phyloP scores from a whole-genome alignment of 2,888 invertebrate genomes.

The Chydorus sphaericus region DNA sequence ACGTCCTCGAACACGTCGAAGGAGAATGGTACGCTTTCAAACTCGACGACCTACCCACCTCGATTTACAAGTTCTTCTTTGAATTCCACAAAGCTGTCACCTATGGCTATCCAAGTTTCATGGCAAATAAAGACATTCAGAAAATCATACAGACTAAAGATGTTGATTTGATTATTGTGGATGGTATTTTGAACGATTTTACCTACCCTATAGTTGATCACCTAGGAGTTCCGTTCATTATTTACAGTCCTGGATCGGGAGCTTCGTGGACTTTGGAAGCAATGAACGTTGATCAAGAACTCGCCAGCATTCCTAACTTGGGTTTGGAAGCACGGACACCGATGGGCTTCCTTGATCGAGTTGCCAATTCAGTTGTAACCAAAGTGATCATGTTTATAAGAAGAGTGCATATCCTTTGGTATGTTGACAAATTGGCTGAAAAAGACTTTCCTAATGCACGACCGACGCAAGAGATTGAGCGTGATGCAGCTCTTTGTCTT shows the following conservation, averaged over 20 bases:
- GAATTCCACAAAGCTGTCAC: not conserved
- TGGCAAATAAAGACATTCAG: not conserved
- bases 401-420: not conserved
- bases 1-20: not conserved
- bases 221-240: not conserved
- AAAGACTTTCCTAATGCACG: not conserved
- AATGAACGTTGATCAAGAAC: not conserved
- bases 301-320: not conserved
- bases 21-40: not conserved
- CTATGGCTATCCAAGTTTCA: not conserved
- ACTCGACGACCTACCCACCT: not conserved
- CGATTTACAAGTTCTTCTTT: not conserved
- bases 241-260: not conserved
- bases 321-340: not conserved
- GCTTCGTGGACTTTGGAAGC: not conserved
- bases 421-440: not conserved
- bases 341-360: not conserved
- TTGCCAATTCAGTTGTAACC: not conserved
- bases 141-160: conserved; percentile 1
- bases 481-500: not conserved
- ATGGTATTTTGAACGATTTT: conserved; percentile 9
- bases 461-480: not conserved
- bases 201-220: not conserved
- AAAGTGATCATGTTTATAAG: not conserved
- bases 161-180: not conserved